Conservation (phyloP, 2,797 vertebrate species). For the Arremon aurantiirostris region DNA sequence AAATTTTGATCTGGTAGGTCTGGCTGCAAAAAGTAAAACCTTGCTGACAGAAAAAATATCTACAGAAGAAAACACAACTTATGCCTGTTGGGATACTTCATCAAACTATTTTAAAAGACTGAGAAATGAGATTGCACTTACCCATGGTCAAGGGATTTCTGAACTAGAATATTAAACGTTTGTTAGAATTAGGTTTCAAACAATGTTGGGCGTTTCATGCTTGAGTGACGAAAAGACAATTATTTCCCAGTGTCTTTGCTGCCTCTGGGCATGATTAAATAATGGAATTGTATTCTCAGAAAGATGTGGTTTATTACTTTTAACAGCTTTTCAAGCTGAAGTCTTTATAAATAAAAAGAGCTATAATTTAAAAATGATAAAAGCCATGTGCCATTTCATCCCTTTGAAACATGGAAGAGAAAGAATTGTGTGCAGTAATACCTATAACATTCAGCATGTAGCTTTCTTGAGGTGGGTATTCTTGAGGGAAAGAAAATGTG, state of each 20-base stretch:
- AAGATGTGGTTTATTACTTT: constrained; percentile 63
- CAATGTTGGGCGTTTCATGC: constrained; percentile 57
- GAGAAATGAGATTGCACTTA: constrained; percentile 52
- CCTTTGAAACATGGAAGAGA: background rate
- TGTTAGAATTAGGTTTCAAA: constrained; percentile 66
- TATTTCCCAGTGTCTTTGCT: constrained; percentile 57
- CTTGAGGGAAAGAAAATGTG: background rate
- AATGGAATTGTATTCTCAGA: constrained; percentile 57
- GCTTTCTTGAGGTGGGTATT: background rate
- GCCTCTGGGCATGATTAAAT: constrained; percentile 70
- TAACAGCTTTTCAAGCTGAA: constrained; percentile 65
- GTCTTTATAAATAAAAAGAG: constrained; percentile 48
- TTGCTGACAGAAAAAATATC: background rate
- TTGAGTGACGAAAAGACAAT: constrained; percentile 64
- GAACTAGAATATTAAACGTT: constrained; percentile 52
- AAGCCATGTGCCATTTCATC: background rate
- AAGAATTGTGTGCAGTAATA: background rate
- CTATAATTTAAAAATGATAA: constrained; percentile 47
- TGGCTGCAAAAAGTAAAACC: background rate
- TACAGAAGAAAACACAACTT: constrained; percentile 32
- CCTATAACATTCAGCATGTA: background rate
- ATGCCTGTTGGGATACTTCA: constrained; percentile 41
- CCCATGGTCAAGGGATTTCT: constrained; percentile 59
- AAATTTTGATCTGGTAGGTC: background rate
- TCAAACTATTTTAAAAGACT: constrained; percentile 48